Percentiles rank a stretch among this genome's conserved stretches.
phyloP scores from a whole-genome alignment of 2,797 vertebrate genomes.

The Epinephelus awoara region DNA sequence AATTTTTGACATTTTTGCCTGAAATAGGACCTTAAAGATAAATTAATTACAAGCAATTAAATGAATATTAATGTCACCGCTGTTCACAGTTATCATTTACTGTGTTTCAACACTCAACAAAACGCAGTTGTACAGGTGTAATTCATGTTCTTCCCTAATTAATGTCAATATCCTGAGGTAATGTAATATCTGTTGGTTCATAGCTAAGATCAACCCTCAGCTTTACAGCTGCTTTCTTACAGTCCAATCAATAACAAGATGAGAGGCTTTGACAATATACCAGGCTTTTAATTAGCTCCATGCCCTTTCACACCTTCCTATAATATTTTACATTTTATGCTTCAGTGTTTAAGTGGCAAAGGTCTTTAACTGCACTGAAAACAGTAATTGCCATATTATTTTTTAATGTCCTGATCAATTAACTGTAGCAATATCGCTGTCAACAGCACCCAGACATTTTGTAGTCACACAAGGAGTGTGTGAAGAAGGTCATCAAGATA shows the following conservation, averaged over 20 bases:
- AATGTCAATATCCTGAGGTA: neutral
- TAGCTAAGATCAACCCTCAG: neutral
- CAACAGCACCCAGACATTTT: neutral
- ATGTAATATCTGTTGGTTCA: neutral
- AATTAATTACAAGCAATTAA: neutral
- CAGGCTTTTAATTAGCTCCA: constrained; percentile 38
- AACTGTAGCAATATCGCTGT: neutral
- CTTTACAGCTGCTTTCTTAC: constrained; percentile 1
- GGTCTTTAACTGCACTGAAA: constrained; percentile 3
- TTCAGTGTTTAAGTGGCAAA: neutral
- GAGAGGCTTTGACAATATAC: constrained; percentile 23
- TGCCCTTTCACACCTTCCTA: constrained; percentile 33
- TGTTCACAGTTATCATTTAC: neutral
- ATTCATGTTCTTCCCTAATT: neutral
- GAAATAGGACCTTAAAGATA: neutral
- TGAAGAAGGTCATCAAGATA: neutral
- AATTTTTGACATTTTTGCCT: neutral
- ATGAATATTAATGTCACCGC: neutral
- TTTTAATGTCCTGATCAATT: neutral
- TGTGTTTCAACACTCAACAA: constrained; percentile 1
- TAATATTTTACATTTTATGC: constrained; percentile 12
- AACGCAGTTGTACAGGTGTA: neutral
- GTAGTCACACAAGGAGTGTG: neutral
- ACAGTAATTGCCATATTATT: constrained; percentile 5
- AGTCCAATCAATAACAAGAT: constrained; percentile 19